Percentiles rank a stretch among this genome's conserved stretches.
These are phyloP conservation scores for Anolis sagrei DNA, from an alignment of 2,113 vertebrate genomes.

Conservation along the genomic window DNA sequence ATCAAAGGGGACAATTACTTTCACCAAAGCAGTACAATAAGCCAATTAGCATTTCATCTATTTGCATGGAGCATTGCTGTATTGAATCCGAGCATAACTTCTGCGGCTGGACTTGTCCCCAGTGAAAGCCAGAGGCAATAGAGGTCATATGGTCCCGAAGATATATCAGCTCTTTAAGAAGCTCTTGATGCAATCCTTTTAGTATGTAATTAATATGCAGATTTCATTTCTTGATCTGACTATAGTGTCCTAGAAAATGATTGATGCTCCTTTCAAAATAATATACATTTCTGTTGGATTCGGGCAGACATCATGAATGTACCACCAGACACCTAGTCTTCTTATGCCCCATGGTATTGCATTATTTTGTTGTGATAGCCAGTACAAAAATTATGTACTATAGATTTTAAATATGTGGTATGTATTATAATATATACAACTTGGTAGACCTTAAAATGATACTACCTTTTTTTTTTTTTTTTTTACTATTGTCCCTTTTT, in stretches of 20 bases:
- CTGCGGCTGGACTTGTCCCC: constrained; percentile 32
- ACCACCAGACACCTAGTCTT: not conserved
- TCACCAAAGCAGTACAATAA: constrained; percentile 64
- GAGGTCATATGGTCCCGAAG: constrained; percentile 13
- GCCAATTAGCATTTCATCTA: constrained; percentile 62
- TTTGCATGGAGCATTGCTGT: constrained; percentile 17
- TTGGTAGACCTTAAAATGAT: too few relatives aligned
- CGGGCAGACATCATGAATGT: not conserved
- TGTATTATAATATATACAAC: too few relatives aligned
- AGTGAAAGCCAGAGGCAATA: constrained; percentile 34
- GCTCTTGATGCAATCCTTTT: not conserved
- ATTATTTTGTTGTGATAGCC: not conserved
- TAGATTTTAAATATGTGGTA: too few relatives aligned
- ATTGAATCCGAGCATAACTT: constrained; percentile 26
- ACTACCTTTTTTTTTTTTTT: too few relatives aligned
- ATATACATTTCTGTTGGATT: not conserved
- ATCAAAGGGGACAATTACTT: constrained; percentile 72
- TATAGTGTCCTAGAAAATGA: not conserved
- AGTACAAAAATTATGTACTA: too few relatives aligned
- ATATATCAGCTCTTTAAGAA: constrained; percentile 21
- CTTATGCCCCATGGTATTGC: not conserved
- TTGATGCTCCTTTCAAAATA: not conserved
- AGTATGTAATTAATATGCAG: constrained; percentile 15
- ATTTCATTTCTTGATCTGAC: not conserved
- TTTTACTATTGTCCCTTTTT: too few relatives aligned